Evolutionary conservation across 2,797 vertebrate genomes (phyloP).

Genomic region (Tadarida brasiliensis): DNA sequence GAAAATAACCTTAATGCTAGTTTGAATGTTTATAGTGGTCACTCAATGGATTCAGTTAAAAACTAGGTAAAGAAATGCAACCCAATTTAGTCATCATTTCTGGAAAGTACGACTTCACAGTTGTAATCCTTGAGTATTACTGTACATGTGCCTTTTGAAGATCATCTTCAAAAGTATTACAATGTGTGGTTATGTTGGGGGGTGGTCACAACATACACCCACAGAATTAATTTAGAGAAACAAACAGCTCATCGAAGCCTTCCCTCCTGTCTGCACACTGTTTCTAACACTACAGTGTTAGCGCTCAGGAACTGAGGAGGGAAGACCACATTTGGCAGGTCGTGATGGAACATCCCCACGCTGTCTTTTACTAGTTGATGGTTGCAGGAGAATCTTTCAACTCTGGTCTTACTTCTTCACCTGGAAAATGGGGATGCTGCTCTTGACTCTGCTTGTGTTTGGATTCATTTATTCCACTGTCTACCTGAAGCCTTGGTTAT

Average conservation of each 20-base stretch:
- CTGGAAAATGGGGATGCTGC: background rate
- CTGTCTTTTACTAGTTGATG: background rate
- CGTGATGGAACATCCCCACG: background rate
- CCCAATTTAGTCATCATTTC: slow-evolving; percentile 27
- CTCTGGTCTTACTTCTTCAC: background rate
- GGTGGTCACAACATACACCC: background rate
- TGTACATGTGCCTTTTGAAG: background rate
- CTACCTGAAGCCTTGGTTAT: background rate
- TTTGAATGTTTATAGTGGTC: background rate
- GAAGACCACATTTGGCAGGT: background rate
- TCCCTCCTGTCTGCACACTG: background rate
- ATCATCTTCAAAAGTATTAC: background rate
- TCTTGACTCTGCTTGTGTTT: background rate
- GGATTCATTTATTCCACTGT: background rate
- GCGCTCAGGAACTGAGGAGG: background rate
- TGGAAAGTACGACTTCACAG: background rate
- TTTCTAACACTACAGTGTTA: no score
- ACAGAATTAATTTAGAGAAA: background rate
- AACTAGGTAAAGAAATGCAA: background rate
- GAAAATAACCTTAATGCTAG: slow-evolving; percentile 5
- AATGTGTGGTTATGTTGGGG: background rate
- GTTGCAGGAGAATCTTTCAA: background rate
- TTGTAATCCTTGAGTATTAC: background rate
- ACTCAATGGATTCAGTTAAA: background rate
- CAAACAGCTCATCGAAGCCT: background rate